A percentile compares a stretch with the other conserved stretches of the same genome.
These are phyloP conservation scores for Sterna hirundo DNA, from an alignment of 2,113 vertebrate genomes.

Conservation along the genomic window DNA sequence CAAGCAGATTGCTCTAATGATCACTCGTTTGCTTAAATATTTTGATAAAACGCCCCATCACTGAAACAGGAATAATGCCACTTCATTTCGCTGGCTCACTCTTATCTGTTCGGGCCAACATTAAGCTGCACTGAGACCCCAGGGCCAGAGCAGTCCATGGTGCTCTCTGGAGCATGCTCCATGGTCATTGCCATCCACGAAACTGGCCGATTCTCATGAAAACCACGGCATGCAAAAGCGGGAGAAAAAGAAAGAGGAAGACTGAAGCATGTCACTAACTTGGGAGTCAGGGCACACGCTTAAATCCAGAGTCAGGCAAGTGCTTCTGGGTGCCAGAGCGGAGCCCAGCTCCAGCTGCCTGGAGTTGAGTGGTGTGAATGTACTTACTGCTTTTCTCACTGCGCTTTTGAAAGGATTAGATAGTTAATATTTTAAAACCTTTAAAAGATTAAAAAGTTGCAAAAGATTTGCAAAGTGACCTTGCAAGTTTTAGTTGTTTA, in stretches of 20 bases:
- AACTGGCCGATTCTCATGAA: background rate
- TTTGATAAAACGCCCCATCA: background rate
- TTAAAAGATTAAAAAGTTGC: background rate
- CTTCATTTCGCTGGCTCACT: background rate
- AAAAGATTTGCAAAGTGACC: background rate
- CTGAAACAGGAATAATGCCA: background rate
- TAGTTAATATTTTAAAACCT: background rate
- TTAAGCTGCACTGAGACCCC: background rate
- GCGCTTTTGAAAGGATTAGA: background rate
- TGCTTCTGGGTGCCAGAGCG: accelerated
- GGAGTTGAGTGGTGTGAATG: background rate
- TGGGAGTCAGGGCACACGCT: background rate
- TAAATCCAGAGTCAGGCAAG: background rate
- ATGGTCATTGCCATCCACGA: accelerated
- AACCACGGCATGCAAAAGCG: accelerated
- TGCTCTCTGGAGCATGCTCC: background rate
- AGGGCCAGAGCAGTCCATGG: background rate
- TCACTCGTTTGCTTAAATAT: background rate
- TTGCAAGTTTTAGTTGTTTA: background rate
- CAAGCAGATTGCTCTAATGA: background rate
- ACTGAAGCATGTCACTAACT: background rate
- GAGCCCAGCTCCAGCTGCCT: background rate
- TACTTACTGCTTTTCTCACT: background rate
- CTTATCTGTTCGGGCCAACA: background rate
- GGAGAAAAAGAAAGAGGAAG: background rate